A percentile compares a stretch with the other conserved stretches of the same genome.
These are phyloP conservation scores for Nephrotoma guestfalica DNA, from an alignment of 2,888 invertebrate species.

Conservation along the genomic window DNA sequence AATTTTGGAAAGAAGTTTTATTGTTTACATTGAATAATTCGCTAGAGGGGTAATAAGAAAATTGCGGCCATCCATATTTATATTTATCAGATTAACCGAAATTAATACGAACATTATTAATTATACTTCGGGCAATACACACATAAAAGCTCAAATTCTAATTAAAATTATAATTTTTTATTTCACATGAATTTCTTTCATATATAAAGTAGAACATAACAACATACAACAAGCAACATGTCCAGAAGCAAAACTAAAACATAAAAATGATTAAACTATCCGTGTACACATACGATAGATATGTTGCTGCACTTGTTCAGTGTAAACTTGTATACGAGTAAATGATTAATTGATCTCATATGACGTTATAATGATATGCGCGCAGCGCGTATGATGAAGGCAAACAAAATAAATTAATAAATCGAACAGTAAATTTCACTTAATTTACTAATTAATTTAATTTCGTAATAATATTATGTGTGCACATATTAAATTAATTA, in stretches of 20 bases:
- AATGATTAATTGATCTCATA: background rate
- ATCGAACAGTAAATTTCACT: background rate
- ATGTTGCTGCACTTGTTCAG: background rate
- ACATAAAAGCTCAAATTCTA: background rate
- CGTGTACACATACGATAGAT: background rate
- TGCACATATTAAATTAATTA: background rate
- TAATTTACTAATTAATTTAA: background rate
- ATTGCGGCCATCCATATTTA: background rate
- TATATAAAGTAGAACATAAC: background rate
- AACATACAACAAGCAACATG: background rate
- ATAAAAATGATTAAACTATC: background rate
- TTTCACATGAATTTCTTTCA: background rate
- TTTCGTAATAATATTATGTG: background rate
- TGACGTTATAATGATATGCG: background rate
- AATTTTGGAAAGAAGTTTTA: too few species aligned
- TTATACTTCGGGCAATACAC: background rate
- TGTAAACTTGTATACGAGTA: background rate
- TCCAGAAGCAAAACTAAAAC: background rate
- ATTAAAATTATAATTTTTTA: background rate
- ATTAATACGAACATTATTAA: background rate
- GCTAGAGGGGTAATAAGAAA: background rate
- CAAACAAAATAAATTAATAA: background rate
- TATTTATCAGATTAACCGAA: background rate
- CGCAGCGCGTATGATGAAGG: background rate
- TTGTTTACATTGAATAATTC: too few species aligned